Evolutionary conservation across 2,888 invertebrate species (phyloP), one percentile per base, ranked within the genome.

Genomic region (Neria commutata): DNA sequence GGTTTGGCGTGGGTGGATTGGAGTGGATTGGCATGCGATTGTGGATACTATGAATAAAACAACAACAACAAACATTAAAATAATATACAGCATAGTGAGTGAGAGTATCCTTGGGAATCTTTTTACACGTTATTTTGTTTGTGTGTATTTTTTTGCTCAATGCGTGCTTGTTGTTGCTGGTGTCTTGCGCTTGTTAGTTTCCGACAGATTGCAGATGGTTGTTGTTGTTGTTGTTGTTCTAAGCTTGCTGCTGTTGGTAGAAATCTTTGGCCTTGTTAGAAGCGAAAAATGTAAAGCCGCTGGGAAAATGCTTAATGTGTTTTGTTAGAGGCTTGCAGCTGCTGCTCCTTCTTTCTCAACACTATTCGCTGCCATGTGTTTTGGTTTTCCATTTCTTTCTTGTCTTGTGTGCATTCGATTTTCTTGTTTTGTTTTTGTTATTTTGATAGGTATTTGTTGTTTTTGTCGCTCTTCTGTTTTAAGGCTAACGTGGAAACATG

Each of bases 221-320:
- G 17, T 25, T 42, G 26, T 34, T 53, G 53, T 40, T 42, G 53
- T 24, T 53, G 16, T 17, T 26, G 52, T 21, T 51, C 40, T 42
- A 40, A 63, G 59, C 63, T 60, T 63, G 56, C 60, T 37, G 37
- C n/a, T 37, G 6, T 37, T n/a, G n/a, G n/a, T n/a, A 29, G 6
- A 11, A 29, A 8, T 29, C 29, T 29, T 11, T 29, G 29, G n/a
- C n/a, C n/a, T 29, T 29, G 6, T 11, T 29, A 6, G 29, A 11
- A 29, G 37, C 37, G 16, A 37, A 37, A 42, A 42, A 42, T 19
- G 4, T 21, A 42, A 5, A 19, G 4, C 42, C 42, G 42, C 21
- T 6, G 19, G 42, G 6, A n/a, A n/a, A n/a, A n/a, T 21, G 37
- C n/a, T 37, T 37, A 4, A 10, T 37, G 37, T 37, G 8, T 37